phyloP scores from a whole-genome alignment of 2,888 invertebrate species.

The Polydrusus cervinus region DNA sequence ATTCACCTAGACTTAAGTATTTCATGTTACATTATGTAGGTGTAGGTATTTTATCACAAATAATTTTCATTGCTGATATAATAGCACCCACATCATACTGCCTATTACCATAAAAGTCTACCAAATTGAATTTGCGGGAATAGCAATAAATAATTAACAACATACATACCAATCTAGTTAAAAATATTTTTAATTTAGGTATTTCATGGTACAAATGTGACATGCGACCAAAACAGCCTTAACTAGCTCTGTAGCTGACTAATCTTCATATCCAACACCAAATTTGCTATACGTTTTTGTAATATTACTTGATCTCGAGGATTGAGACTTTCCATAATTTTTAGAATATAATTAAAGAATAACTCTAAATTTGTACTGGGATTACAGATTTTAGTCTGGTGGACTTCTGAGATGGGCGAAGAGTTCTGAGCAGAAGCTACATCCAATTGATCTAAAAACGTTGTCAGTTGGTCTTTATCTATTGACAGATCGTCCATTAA shows the following conservation, averaged over 20 bases:
- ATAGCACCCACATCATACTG: too few relatives aligned
- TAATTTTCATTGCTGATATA: too few relatives aligned
- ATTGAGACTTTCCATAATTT: neutral
- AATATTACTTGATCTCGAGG: neutral
- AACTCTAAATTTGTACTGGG: neutral
- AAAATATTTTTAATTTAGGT: too few relatives aligned
- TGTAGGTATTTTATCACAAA: too few relatives aligned
- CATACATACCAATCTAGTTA: too few relatives aligned
- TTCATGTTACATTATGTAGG: too few relatives aligned
- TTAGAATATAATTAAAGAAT: neutral
- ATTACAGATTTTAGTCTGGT: neutral
- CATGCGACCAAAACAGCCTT: too few relatives aligned
- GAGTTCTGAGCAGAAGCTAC: neutral
- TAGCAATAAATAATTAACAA: too few relatives aligned
- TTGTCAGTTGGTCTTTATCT: neutral
- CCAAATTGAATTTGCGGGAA: too few relatives aligned
- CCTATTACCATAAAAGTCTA: too few relatives aligned
- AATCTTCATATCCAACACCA: slow-evolving; percentile 15
- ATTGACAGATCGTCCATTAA: neutral
- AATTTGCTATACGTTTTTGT: neutral
- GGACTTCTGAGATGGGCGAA: neutral
- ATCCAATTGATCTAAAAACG: neutral
- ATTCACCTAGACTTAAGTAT: too few relatives aligned
- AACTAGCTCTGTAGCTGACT: neutral
- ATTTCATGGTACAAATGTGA: too few relatives aligned